Base-by-base conservation (phyloP, 1,140 invertebrate species). In the Cotesia glomerata region DNA sequence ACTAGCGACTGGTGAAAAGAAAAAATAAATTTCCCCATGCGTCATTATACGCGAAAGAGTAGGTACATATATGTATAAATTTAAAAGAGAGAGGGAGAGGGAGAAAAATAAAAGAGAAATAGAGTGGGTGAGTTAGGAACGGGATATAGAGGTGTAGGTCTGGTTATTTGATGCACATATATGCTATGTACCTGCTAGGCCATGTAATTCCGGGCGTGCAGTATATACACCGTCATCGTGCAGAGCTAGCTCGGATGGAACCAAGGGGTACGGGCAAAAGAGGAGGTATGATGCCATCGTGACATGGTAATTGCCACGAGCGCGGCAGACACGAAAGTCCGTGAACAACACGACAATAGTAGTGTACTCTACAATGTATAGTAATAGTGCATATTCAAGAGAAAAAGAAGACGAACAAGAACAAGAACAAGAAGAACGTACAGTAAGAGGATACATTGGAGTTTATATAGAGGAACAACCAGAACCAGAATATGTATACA, bases 221-320 rank as follows among this genome's bases (percentile, higher is more conserved):
- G 59, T 64, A 52, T 16, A 64, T 72, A 66, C 62, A 66, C 14
- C 67, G 67, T 69, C 51, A 72, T 64, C 45, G 62, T 52, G 63
- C 18, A 35, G 39, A 45, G 11, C 39, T 45, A 45, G 39, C 39
- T 45, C 51, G 54, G 13, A 14, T 9, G 34, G 51, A 36, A 34
- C 34, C 36, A 14, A 5, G 26, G 26, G 54, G 62, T 35, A 39
- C 49, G 5, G 58, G 36, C 32, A 16, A 11, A 26, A 70, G 45
- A 51, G 69, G 39, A 71, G 68, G 64, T 56, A 74, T 74, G 73
- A 74, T 74, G 73, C 69, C 73, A 74, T 74, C 73, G 73, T 71
- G 73, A 74, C 73, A 74, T 69, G 73, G 73, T 71, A 74, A 74
- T 71, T 74, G 69, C 73, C 73, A 69, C 62, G 73, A 71, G 73